Base-by-base conservation (phyloP, 2,113 vertebrate species). In the Notarius lentiginosus region DNA sequence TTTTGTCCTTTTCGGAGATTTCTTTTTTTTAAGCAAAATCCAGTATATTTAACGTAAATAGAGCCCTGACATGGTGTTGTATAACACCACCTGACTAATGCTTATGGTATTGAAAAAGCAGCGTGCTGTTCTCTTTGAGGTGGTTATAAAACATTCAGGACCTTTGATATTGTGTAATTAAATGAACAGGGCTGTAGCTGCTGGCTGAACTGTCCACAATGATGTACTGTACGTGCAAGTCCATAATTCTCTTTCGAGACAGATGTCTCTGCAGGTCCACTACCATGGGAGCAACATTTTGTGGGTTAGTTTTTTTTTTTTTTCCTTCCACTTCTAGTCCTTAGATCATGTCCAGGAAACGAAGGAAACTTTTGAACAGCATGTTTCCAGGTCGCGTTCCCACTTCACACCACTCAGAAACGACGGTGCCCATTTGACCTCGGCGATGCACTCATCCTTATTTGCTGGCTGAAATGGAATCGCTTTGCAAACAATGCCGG, bases 401-500 rank as follows among this genome's bases (percentile, higher is more conserved):
- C 30, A 58, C 17, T 84, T 56, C 20, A 72, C 5, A 12, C 1
- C 66, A 1, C n/a, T 65, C 75, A 27, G 8, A 65, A 77, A 49
- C 18, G n/a, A 24, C 65, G 6, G 61, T 56, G 20, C 20, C 60
- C 49, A 5, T 24, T 58, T 49, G 66, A 82, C 66, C 77, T 79
- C 65, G 0, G 24, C 41, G 1, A 80, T 65, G 30, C 34, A 15
- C 41, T 73, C 85, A 51, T 34, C 49, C 47, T 80, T 77, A 49
- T 47, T 58, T 24, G 66, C 41, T 34, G 7, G 79, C 58, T 56
- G 86, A 77, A 77, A 83, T 56, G n/a, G 47, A 76, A 63, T 76
- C 55, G 7, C 27, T 56, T 84, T 87, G 63, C 15, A 65, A 90
- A 87, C 86, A 86, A 84, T 82, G 79, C 72, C 79, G 63, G 0